Conservation (phyloP, 2,888 invertebrate genomes). For the Pycnomerus fuliginosus region DNA sequence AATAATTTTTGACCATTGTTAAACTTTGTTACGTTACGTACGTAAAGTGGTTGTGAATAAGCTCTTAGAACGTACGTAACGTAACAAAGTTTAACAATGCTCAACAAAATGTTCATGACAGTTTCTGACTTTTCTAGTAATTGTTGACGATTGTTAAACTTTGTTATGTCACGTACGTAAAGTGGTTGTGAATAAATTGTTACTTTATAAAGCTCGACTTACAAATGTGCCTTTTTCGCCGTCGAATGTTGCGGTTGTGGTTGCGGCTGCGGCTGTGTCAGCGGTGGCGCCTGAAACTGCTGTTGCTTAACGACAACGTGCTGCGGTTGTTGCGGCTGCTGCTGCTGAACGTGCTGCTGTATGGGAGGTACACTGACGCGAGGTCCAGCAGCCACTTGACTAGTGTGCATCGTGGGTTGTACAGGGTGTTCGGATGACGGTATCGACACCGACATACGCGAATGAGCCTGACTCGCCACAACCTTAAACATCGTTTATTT, state of each 20-base stretch:
- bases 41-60: no score
- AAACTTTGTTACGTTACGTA: no score
- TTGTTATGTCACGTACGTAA: no score
- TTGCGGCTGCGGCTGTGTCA: slow-evolving; percentile 10
- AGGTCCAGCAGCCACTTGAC: slow-evolving; percentile 21
- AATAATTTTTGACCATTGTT: no score
- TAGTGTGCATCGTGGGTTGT: slow-evolving; percentile 13
- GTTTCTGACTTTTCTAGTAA: no score
- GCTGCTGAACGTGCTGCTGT: slow-evolving; percentile 24
- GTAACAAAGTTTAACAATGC: no score
- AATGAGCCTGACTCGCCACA: slow-evolving; percentile 28
- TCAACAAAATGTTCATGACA: no score
- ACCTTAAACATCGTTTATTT: no score
- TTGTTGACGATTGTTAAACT: no score
- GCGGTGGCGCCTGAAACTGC: slow-evolving; percentile 32
- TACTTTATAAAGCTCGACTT: no score
- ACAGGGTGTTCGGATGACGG: slow-evolving; percentile 31
- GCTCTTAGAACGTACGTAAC: no score
- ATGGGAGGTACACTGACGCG: slow-evolving; percentile 8
- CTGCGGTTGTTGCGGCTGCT: slow-evolving; percentile 10
- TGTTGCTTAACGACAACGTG: slow-evolving; percentile 27
- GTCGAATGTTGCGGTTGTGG: slow-evolving; percentile 37
- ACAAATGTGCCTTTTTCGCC: slow-evolving; percentile 50
- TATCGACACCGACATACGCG: slow-evolving; percentile 32
- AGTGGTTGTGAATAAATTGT: no score